Conservation (phyloP, 2,113 vertebrate genomes). For the Empidonax alnorum region DNA sequence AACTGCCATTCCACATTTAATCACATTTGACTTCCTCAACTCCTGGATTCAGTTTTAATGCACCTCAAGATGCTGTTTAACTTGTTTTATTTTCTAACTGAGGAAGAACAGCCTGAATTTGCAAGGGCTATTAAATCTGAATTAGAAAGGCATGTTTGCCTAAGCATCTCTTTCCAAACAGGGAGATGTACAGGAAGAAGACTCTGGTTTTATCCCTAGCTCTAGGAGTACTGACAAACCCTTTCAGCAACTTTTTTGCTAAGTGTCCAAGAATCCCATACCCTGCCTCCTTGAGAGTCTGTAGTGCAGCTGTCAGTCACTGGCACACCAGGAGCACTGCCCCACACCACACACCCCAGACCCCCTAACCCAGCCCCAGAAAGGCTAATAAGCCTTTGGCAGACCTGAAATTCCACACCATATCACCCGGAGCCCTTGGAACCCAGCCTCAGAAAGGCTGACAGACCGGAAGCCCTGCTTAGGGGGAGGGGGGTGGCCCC, state of each 20-base stretch:
- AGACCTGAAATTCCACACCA: too few relatives aligned
- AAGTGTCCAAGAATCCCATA: background rate
- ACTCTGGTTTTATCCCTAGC: background rate
- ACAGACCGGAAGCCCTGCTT: background rate
- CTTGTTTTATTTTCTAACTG: background rate
- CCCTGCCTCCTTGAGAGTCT: background rate
- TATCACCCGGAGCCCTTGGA: background rate
- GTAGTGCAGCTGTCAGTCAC: background rate
- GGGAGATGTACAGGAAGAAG: background rate
- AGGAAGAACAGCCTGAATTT: background rate
- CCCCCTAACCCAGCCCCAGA: too few relatives aligned
- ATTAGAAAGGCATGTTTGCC: background rate
- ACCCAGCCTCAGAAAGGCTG: background rate
- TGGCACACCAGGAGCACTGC: background rate
- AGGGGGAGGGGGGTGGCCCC: background rate
- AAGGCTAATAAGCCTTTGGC: background rate
- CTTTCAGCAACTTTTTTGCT: background rate
- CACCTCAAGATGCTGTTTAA: background rate
- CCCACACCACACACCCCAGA: background rate
- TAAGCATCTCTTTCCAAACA: background rate
- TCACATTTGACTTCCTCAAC: background rate
- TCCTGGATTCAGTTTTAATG: background rate
- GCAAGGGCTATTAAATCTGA: background rate
- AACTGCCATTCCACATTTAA: constrained; percentile 21
- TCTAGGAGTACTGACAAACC: background rate